A percentile compares a stretch with the other conserved stretches of the same genome.
These are phyloP conservation scores for Nymphalis io DNA, from an alignment of 1,140 invertebrate genomes.

Conservation along the genomic window DNA sequence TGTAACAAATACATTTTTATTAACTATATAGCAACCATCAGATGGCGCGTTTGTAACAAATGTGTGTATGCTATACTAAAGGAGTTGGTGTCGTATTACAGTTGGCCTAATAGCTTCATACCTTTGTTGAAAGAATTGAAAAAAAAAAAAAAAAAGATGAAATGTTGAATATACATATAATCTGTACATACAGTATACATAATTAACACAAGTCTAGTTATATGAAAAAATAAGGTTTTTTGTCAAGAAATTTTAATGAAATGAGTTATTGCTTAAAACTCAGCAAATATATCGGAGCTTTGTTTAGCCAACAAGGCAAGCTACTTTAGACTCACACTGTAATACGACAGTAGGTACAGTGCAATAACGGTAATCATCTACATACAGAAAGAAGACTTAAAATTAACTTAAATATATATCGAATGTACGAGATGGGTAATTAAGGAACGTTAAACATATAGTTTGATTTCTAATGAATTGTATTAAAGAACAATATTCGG, in stretches of 20 bases:
- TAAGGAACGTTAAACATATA: background rate
- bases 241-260: background rate
- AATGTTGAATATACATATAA: too few species aligned
- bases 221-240: background rate
- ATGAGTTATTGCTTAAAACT: background rate
- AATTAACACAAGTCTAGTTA: too few species aligned
- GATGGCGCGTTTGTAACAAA: constrained; percentile 67
- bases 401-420: constrained; percentile 2
- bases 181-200: too few species aligned
- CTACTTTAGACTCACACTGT: background rate
- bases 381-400: constrained; percentile 3
- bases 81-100: constrained; percentile 18
- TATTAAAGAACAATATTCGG: background rate
- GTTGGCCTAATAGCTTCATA: background rate
- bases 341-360: constrained; percentile 17
- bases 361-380: constrained; percentile 15
- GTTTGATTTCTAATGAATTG: background rate
- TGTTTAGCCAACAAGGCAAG: background rate
- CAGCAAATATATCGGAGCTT: background rate
- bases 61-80: constrained; percentile 27
- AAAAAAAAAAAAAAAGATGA: too few species aligned
- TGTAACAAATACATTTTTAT: constrained; percentile 63
- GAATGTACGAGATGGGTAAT: background rate
- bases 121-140: too few species aligned
- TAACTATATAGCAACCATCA: constrained; percentile 67